Base-by-base conservation (phyloP, 2,113 vertebrate species). In the Strix aluco region DNA sequence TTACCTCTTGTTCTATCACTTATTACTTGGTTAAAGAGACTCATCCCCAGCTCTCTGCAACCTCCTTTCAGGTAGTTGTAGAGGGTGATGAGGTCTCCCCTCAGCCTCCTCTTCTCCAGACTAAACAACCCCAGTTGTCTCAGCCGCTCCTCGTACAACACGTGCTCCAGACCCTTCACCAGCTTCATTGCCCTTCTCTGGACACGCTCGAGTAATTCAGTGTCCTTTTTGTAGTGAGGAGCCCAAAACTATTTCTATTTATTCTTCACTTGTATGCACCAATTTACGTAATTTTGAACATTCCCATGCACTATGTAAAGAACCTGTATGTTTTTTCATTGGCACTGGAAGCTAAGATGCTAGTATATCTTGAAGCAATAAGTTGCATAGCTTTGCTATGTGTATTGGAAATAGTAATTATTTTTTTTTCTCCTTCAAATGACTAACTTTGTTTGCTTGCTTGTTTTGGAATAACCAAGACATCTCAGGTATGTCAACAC, bases 401-500 rank as follows among this genome's bases (percentile, higher is more conserved):
- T 2, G 2, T 20, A n/a, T 9, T 82, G 30, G 30, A 90, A 91
- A 83, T 22, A 66, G 14, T 13, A 75, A 26, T 63, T 49, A 1
- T 46, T 29, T 57, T 46, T 65, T 82, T n/a, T 44, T 15, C 18
- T 71, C 13, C 9, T 80, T 81, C 63, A 44, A n/a, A 34, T 66
- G 4, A 62, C n/a, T 72, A 61, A 78, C 5, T 90, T 73, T 15
- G 9, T 15, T 58, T 49, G 8, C 6, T 67, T 52, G 42, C 71
- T 95, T 85, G 17, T 75, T 95, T 92, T 65, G 14, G 27, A 90
- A 44, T 57, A 93, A 87, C 23, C 36, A 93, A 81, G 82, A 65
- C 6, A 47, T 61, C 62, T 75, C 55, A 73, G 30, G 20, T n/a
- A 40, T 59, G 42, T 46, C 67, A 80, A 38, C 34, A 65, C 7